Percentiles rank a stretch among this genome's conserved stretches.
These are phyloP conservation scores for Mormyrus lacerda DNA, from an alignment of 2,113 vertebrate genomes.

Conservation along the genomic window DNA sequence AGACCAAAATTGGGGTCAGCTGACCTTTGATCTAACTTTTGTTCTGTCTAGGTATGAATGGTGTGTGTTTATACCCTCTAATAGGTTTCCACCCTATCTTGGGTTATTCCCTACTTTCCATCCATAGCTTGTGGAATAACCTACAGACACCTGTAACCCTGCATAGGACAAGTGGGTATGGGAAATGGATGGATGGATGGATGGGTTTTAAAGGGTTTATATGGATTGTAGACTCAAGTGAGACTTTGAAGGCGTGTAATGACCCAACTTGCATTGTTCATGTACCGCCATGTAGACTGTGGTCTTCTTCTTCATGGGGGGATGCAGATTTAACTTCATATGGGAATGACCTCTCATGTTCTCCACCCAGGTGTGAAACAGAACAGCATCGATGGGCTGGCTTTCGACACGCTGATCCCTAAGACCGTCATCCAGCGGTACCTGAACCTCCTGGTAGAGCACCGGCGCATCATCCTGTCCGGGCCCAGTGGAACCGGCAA, in stretches of 20 bases:
- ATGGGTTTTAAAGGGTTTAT: background rate
- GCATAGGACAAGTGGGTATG: background rate
- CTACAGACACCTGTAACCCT: background rate
- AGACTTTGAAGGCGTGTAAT: background rate
- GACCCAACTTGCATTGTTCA: background rate
- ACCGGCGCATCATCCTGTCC: slow-evolving; percentile 91
- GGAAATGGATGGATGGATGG: background rate
- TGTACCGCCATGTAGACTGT: background rate
- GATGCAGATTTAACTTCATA: background rate
- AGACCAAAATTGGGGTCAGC: background rate
- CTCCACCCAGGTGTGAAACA: slow-evolving; percentile 78
- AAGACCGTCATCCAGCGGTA: slow-evolving; percentile 93
- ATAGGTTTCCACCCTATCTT: too few relatives aligned
- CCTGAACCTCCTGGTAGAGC: slow-evolving; percentile 94
- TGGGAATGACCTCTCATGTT: background rate
- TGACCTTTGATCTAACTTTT: background rate
- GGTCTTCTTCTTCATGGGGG: background rate
- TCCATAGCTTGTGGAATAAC: background rate
- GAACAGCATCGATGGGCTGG: slow-evolving; percentile 90
- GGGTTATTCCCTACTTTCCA: too few relatives aligned
- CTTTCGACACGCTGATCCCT: slow-evolving; percentile 93
- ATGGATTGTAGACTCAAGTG: background rate
- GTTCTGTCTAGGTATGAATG: background rate
- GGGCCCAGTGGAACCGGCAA: slow-evolving; percentile 96
- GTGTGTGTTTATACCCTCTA: too few relatives aligned